Evolutionary conservation across 2,797 vertebrate genomes (phyloP), one percentile per base, ranked within the genome.

Genomic region (Hippocampus kuda): DNA sequence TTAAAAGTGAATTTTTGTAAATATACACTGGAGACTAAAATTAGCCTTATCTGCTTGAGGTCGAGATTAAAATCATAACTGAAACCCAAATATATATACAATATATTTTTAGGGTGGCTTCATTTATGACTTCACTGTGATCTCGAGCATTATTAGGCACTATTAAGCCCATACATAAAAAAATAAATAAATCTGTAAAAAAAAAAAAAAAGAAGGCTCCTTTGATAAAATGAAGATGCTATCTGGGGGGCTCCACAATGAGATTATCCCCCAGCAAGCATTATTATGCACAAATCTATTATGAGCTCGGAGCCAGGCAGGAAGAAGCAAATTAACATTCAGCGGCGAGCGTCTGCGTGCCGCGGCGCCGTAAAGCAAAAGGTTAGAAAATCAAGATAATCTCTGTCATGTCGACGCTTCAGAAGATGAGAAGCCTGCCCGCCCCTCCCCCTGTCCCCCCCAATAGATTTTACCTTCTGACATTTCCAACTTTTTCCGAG

Each of bases 201-300:
- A 46, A 13, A 46, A 46, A 12, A 11, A 46, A 3, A 46, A 15
- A 9, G 53, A 73, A 76, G 66, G 41, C 48, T 0, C 77, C 74
- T 80, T 84, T 78, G 74, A 83, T 72, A 75, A 77, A 57, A 75
- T 81, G 65, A 66, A 76, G 77, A 82, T 76, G 74, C 59, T 74
- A 82, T 84, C 34, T 38, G 34, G 7, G 34, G 66, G 67, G 27
- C 53, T 16, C 30, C 70, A 75, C 65, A 85, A 86, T 81, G 44
- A 76, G 83, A 87, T 87, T 83, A 84, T 83, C 72, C 62, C 34
- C 57, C 66, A 7, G 34, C 63, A 71, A 84, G 79, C 75, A 82
- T 79, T 78, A 84, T 83, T 79, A 81, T 77, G 80, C 79, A 79
- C 65, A 76, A 79, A 69, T 81, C 79, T 67, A 81, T 88, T 79